Conservation (phyloP, 2,888 invertebrate genomes). For the Plebejus melissa region DNA sequence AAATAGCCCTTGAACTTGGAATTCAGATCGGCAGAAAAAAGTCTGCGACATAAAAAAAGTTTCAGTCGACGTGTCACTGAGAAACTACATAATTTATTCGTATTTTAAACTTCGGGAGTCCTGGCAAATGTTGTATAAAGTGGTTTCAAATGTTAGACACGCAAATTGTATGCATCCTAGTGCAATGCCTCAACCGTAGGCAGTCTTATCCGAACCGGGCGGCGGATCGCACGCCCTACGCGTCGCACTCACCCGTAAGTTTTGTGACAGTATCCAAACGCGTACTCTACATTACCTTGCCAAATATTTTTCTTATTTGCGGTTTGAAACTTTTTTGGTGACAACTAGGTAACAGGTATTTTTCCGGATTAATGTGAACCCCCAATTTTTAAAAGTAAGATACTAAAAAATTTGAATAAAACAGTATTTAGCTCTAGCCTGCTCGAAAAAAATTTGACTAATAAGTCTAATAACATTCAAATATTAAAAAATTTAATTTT, state of each 20-base stretch:
- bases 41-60: too few relatives aligned
- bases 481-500: too few relatives aligned
- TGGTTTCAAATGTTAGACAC: slow-evolving; percentile 24
- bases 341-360: not conserved
- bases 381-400: too few relatives aligned
- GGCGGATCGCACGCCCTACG: slow-evolving; percentile 51
- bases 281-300: slow-evolving; percentile 43
- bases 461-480: too few relatives aligned
- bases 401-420: too few relatives aligned
- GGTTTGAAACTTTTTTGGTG: slow-evolving; percentile 9
- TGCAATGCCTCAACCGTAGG: slow-evolving; percentile 36
- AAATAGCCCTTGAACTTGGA: not conserved
- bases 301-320: not conserved
- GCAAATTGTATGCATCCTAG: slow-evolving; percentile 31
- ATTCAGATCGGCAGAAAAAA: not conserved
- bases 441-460: too few relatives aligned
- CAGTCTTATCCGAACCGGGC: slow-evolving; percentile 56
- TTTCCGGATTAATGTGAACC: not conserved
- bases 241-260: slow-evolving; percentile 57
- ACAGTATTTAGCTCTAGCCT: too few relatives aligned
- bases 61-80: not conserved
- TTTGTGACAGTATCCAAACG: slow-evolving; percentile 55
- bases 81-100: not conserved
- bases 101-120: not conserved
- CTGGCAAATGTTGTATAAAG: not conserved